Evolutionary conservation across 2,888 invertebrate genomes (phyloP).

Genomic region (Dicyrtomina minuta): DNA sequence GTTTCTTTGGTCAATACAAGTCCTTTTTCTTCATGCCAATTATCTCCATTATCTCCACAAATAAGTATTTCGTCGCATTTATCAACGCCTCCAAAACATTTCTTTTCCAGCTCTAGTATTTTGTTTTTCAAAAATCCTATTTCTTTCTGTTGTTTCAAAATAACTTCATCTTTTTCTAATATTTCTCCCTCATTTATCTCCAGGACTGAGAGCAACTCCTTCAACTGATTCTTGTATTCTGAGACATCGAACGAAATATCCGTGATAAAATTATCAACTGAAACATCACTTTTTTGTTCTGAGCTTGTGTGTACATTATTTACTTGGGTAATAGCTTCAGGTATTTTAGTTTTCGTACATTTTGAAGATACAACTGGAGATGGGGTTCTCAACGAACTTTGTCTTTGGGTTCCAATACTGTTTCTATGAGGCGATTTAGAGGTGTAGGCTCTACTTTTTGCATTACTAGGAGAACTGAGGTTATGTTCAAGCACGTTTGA

Average conservation of each 20-base stretch:
- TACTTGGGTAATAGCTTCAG: constrained; percentile 1
- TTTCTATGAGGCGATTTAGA: constrained; percentile 8
- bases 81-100: background rate
- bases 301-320: background rate
- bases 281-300: background rate
- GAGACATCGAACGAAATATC: constrained; percentile 38
- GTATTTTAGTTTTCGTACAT: background rate
- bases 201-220: constrained; percentile 37
- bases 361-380: constrained; percentile 2
- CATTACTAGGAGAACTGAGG: background rate
- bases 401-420: constrained; percentile 2
- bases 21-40: constrained; percentile 14
- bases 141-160: constrained; percentile 41
- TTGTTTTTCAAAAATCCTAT: constrained; percentile 39
- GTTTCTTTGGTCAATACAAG: constrained; percentile 22
- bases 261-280: constrained; percentile 22
- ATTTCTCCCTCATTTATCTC: constrained; percentile 38
- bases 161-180: constrained; percentile 44
- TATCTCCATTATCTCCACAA: constrained; percentile 12
- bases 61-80: constrained; percentile 6
- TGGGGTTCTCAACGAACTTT: background rate
- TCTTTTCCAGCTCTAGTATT: background rate
- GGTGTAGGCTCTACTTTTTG: background rate
- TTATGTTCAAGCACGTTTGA: background rate
- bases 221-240: constrained; percentile 35